Evolutionary conservation across 1,140 invertebrate species (phyloP).

Genomic region (Phymastichus coffea): DNA sequence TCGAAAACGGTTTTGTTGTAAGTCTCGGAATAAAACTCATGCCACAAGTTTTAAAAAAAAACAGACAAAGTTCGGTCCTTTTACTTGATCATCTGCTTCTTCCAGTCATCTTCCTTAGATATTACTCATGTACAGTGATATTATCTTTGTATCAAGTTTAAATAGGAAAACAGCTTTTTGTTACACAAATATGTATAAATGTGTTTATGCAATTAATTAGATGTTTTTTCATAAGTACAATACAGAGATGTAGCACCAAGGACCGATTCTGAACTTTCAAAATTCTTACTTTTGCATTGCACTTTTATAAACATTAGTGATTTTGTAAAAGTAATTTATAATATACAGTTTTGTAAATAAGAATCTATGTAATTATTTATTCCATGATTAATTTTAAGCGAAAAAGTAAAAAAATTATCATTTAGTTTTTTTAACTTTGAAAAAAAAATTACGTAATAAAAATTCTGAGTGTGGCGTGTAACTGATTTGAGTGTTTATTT

Average conservation of each 20-base stretch:
- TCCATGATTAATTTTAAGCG: conserved; percentile 1
- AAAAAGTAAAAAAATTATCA: not conserved
- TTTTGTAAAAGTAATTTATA: conserved; percentile 30
- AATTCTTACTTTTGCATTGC: conserved; percentile 27
- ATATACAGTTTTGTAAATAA: conserved; percentile 28
- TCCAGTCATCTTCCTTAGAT: conserved; percentile 24
- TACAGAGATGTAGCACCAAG: conserved; percentile 9
- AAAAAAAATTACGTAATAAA: conserved; percentile 1
- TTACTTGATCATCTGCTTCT: conserved; percentile 26
- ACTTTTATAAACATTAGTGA: conserved; percentile 26
- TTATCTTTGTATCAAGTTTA: conserved; percentile 34
- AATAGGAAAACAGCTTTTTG: conserved; percentile 15
- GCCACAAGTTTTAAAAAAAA: conserved; percentile 50
- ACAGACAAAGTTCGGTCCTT: conserved; percentile 24
- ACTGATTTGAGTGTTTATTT: conserved; percentile 3
- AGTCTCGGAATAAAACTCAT: conserved; percentile 55
- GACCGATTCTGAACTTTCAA: conserved; percentile 7
- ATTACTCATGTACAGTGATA: conserved; percentile 29
- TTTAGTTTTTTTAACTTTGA: not conserved
- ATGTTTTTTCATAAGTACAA: not conserved
- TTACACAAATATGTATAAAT: conserved; percentile 17
- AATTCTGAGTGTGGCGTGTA: not conserved
- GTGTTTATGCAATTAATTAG: conserved; percentile 12
- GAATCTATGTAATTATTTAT: conserved; percentile 26
- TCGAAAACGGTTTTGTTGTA: conserved; percentile 52